Evolutionary conservation across 2,113 vertebrate genomes (phyloP), one percentile per base, ranked within the genome.

Genomic region (Abramis brama): DNA sequence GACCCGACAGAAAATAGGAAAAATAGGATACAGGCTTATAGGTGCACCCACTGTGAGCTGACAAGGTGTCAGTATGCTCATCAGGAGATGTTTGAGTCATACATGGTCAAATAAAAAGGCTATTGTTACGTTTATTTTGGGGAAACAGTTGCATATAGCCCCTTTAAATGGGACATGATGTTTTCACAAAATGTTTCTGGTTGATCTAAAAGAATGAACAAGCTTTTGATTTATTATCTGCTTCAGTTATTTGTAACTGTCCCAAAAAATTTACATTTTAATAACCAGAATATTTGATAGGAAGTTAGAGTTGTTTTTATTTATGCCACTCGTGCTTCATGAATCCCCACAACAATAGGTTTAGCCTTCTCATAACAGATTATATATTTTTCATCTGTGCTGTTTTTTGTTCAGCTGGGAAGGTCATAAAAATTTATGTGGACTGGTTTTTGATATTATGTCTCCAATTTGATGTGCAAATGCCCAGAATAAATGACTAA

Each of bases 361-460:
- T 78, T 78, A 12, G 13, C 15, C 39, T 80, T 64, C 15, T 80
- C 33, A 62, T 25, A 79, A 25, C n/a, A 27, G 57, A 60, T 59
- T 43, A 27, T 3, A 47, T 75, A 19, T 62, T 45, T 45, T 43
- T n/a, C 78, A 79, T 79, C 57, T 79, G 23, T 60, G 77, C 33
- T n/a, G 6, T 33, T 52, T 79, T 79, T 43, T 79, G 19, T 64
- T 64, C 36, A 27, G 3, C 59, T 13, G n/a, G 15, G 78, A 80
- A 64, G 36, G n/a, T n/a, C 59, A 47, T 64, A 62, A 9, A 64
- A 64, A 62, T 64, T 1, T 4, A 45, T 64, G 23, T 27, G 78
- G 59, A 64, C 78, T 64, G 12, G 15, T 80, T 80, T 39, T 80
- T 64, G 39, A 80, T 47, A 80, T 80, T 45, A 64, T 45, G 36